Evolutionary conservation across 2,888 invertebrate genomes (phyloP).

Genomic region (Perizoma affinitatum): DNA sequence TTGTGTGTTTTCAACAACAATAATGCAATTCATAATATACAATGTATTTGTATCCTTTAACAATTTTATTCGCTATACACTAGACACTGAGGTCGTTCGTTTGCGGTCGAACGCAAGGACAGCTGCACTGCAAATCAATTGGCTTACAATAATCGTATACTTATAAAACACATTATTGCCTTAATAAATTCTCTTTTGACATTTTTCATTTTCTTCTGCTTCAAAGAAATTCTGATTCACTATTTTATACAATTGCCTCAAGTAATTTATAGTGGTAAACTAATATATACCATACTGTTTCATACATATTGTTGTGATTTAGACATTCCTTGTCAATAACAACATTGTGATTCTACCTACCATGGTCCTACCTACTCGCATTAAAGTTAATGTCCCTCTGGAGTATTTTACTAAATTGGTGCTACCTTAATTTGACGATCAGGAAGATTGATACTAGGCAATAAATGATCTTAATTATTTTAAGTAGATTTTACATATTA

Average conservation of each 20-base stretch:
- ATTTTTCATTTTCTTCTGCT: conserved; percentile 11
- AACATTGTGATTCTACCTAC: too few relatives aligned
- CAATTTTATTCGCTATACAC: conserved; percentile 55
- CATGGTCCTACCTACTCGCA: too few relatives aligned
- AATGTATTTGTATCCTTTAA: conserved; percentile 26
- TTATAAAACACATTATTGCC: conserved; percentile 23
- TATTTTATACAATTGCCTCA: conserved; percentile 1
- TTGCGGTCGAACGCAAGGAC: conserved; percentile 51
- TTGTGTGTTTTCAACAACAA: conserved; percentile 5
- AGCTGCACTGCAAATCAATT: conserved; percentile 21
- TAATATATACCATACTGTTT: too few relatives aligned
- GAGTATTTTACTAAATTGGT: too few relatives aligned
- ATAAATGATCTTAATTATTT: too few relatives aligned
- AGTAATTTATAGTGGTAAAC: not conserved
- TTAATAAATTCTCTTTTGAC: conserved; percentile 24
- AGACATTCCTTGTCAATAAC: too few relatives aligned
- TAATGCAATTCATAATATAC: not conserved
- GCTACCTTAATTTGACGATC: too few relatives aligned
- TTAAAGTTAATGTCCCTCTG: too few relatives aligned
- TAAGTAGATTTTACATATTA: too few relatives aligned
- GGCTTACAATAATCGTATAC: conserved; percentile 18
- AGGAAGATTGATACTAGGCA: too few relatives aligned
- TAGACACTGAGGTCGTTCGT: conserved; percentile 52
- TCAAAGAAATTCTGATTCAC: not conserved
- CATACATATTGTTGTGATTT: too few relatives aligned